A percentile compares a stretch with the other conserved stretches of the same genome.
Conservation (phyloP, 2,888 invertebrate species). For the Heliconius aoede region DNA sequence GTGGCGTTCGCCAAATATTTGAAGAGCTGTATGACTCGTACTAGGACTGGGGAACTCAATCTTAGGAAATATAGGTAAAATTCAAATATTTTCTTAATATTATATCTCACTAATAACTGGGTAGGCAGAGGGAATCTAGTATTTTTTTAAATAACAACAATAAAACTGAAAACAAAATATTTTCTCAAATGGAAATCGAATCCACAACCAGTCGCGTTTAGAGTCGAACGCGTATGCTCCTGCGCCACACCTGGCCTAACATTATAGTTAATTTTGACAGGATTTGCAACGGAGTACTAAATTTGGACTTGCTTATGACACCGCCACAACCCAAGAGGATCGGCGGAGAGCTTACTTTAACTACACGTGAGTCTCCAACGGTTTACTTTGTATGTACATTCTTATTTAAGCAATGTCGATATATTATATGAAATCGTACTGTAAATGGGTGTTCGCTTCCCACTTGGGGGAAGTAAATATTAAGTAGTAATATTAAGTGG, state of each 20-base stretch:
- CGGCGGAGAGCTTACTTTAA: conserved; percentile 75
- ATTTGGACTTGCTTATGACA: conserved; percentile 88
- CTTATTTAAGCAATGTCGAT: too few species aligned
- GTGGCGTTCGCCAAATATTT: conserved; percentile 69
- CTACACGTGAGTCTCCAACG: conserved; percentile 79
- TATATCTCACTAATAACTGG: too few species aligned
- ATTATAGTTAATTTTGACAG: conserved; percentile 65
- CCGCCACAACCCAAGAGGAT: conserved; percentile 90
- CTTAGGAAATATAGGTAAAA: conserved; percentile 81
- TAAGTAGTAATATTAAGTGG: too few species aligned
- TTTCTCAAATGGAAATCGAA: too few species aligned
- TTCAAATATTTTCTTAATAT: neutral
- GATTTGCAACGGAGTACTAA: conserved; percentile 89
- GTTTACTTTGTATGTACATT: neutral
- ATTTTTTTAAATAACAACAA: too few species aligned
- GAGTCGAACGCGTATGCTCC: too few species aligned
- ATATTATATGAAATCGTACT: too few species aligned
- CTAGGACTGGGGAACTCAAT: conserved; percentile 86
- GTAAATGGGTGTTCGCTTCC: too few species aligned
- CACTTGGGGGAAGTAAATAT: too few species aligned
- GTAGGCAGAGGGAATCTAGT: too few species aligned
- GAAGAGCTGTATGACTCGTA: conserved; percentile 62
- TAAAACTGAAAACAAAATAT: too few species aligned
- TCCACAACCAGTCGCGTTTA: too few species aligned
- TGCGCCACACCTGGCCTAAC: neutral